phyloP scores from a whole-genome alignment of 2,888 invertebrate genomes.

The Drosophila testacea region DNA sequence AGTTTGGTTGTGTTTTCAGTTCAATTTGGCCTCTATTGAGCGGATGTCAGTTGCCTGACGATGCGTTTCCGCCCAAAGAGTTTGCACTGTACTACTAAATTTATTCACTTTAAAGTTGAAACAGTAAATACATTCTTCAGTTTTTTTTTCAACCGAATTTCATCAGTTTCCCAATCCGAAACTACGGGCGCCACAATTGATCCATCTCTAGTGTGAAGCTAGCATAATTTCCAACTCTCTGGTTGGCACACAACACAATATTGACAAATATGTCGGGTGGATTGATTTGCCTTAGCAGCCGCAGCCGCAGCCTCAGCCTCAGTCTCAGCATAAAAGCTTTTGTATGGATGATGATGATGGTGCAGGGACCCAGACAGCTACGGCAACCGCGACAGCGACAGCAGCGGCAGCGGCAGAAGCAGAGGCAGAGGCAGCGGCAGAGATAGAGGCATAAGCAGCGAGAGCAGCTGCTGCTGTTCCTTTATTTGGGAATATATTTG shows the following conservation, averaged over 20 bases:
- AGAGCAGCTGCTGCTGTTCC: conserved; percentile 43
- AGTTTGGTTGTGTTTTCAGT: too few relatives aligned
- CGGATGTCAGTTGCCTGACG: too few relatives aligned
- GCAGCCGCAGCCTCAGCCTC: neutral
- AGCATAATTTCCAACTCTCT: too few relatives aligned
- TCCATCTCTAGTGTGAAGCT: too few relatives aligned
- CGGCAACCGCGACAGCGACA: conserved; percentile 1
- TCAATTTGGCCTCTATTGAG: too few relatives aligned
- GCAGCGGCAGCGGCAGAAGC: neutral
- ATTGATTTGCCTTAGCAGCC: conserved; percentile 24
- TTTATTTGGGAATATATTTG: conserved; percentile 12
- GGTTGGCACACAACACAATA: neutral
- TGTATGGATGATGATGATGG: conserved; percentile 14
- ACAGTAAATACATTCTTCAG: too few relatives aligned
- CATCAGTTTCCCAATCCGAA: too few relatives aligned
- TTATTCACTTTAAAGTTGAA: too few relatives aligned
- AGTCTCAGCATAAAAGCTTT: conserved; percentile 51
- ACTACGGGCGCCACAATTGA: too few relatives aligned
- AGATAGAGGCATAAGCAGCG: neutral
- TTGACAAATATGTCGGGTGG: conserved; percentile 45
- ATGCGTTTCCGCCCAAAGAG: too few relatives aligned
- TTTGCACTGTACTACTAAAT: too few relatives aligned
- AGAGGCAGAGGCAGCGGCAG: neutral
- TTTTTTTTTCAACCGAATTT: too few relatives aligned
- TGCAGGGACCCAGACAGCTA: neutral